phyloP scores from a whole-genome alignment of 2,888 invertebrate species.

The Ctena decussata region DNA sequence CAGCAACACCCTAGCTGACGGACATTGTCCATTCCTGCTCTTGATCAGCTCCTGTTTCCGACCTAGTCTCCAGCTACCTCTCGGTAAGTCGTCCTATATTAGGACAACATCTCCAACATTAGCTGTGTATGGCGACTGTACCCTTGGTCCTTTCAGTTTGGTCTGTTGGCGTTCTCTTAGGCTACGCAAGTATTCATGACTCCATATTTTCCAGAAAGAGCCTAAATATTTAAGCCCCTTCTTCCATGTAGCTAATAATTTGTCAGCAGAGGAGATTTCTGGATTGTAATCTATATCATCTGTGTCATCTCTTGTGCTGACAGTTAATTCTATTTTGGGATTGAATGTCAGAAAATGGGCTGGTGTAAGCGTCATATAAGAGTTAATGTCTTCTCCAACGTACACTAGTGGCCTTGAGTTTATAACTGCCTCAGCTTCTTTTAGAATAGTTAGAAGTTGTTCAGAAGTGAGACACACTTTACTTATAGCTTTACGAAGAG shows the following conservation, averaged over 20 bases:
- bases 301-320: neutral
- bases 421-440: too few species aligned
- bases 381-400: conserved; percentile 46
- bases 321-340: conserved; percentile 27
- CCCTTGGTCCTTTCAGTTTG: conserved; percentile 26
- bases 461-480: conserved; percentile 14
- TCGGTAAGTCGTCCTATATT: conserved; percentile 19
- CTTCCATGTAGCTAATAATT: conserved; percentile 27
- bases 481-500: conserved; percentile 41
- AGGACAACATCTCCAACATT: conserved; percentile 31
- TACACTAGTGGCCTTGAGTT: conserved; percentile 46
- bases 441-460: too few species aligned
- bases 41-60: neutral
- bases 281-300: conserved; percentile 24
- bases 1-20: neutral
- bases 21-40: neutral
- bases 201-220: conserved; percentile 50
- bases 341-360: conserved; percentile 40
- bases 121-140: conserved; percentile 20
- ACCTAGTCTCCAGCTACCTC: conserved; percentile 24
- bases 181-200: conserved; percentile 48
- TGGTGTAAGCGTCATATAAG: conserved; percentile 36
- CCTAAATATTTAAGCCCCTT: conserved; percentile 41
- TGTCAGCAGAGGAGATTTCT: conserved; percentile 2
- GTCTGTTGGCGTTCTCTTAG: conserved; percentile 32